These are phyloP conservation scores for Atta texana DNA, from an alignment of 1,140 invertebrate genomes.

Conservation along the genomic window DNA sequence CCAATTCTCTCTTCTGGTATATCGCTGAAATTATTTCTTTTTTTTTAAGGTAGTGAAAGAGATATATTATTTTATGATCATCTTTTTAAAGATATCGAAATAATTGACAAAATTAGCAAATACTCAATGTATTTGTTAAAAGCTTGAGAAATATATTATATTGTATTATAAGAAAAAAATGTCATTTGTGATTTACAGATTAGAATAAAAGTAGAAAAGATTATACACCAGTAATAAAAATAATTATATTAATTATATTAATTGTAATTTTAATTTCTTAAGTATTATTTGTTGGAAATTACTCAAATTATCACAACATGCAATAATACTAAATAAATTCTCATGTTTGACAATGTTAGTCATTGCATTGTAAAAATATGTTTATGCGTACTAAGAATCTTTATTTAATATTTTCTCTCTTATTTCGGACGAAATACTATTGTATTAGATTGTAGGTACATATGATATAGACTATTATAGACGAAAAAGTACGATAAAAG, in stretches of 20 bases:
- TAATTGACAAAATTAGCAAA: constrained; percentile 10
- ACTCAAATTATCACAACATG: not conserved
- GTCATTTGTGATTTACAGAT: not conserved
- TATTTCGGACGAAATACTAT: constrained; percentile 60
- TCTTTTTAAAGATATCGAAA: not conserved
- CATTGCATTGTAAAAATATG: not conserved
- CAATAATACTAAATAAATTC: not conserved
- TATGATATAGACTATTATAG: constrained; percentile 69
- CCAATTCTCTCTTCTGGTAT: constrained; percentile 50
- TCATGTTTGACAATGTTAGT: not conserved
- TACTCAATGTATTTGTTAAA: not conserved
- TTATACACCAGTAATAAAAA: not conserved
- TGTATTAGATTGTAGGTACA: constrained; percentile 67
- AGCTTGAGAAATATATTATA: not conserved
- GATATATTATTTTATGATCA: not conserved
- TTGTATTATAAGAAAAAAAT: not conserved
- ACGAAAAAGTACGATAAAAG: constrained; percentile 53
- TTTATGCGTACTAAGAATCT: not conserved
- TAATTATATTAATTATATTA: not conserved
- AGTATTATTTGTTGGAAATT: not conserved
- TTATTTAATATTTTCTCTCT: constrained; percentile 40
- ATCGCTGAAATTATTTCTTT: constrained; percentile 23
- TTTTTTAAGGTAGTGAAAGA: not conserved
- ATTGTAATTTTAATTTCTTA: not conserved
- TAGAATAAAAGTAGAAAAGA: constrained; percentile 57